Base-by-base conservation (phyloP, 2,797 vertebrate species). In the Oceanodroma leucorhoa region DNA sequence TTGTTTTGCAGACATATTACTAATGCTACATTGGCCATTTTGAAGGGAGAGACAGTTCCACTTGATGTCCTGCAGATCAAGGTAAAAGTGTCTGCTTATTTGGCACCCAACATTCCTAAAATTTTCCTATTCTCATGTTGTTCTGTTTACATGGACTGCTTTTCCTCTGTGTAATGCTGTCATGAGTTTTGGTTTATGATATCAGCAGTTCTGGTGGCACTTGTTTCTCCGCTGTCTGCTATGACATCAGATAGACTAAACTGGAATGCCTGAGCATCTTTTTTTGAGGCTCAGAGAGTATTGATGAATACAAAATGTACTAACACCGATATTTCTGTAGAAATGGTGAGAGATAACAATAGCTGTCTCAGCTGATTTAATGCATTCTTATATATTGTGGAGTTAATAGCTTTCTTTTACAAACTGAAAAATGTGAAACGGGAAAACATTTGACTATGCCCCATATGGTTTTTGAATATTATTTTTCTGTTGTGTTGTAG, bases 51-150 rank as follows among this genome's bases (percentile, higher is more conserved):
- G 91, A 99, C 98, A 0, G 96, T 99, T 83, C 98, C 99, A 30
- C 98, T 99, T 87, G 99, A 99, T 94, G 99, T 99, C 50, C 98
- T 99, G 30, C 98, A 99, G 97, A 99, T 99, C 96, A 99, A 99
- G 98, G 99, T 99, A 96, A 98, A 97, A 83, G 21, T 38, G 26
- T 76, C 53, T 72, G 41, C 19, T 92, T 86, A 18, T 43, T 85
- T 88, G 54, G 15, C 53, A 50, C 22, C 18, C 14, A 57, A 0
- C 1, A 1, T 77, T 73, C 45, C 55, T 85, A 71, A 64, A 87
- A 50, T n/a, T 64, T 77, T 45, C 9, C 24, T 43, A 0, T 80
- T 82, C 29, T 94, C 2, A 1, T 54, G 15, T 46, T 66, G 29
- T 58, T 87, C 14, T 64, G 20, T 82, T 91, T 53, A 19, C 7